Base-by-base conservation (phyloP, 1,140 invertebrate species). In the Sycophila sp. region DNA sequence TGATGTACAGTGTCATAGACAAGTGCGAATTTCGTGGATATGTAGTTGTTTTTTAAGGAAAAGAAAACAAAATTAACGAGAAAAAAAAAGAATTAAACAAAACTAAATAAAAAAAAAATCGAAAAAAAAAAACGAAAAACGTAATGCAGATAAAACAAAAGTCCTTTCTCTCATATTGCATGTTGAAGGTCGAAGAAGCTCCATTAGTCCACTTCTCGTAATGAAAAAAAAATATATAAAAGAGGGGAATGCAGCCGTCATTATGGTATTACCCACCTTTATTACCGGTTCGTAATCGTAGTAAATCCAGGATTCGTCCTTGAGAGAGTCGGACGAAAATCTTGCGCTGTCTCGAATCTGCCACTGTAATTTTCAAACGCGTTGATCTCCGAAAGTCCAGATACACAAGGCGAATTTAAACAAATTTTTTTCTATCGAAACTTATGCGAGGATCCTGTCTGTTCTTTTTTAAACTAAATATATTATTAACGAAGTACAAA, bases 21-120 rank as follows among this genome's bases (percentile, higher is more conserved):
- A 68, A 68, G 66, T 68, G 55, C 56, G 70, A 70, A 71, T 70
- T 45, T 67, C 65, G 42, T 49, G 40, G 51, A 59, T 53, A 42
- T 42, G 62, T 47, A 66, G 56, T 62, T 36, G 51, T 65, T 53
- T 74, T 71, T 71, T 63, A 55, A 74, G 11, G 22, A 60, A 69
- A 72, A 34, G 56, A 68, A 72, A 45, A 40, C 55, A 24, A 70
- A 49, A 36, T 47, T n/a, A n/a, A n/a, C n/a, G n/a, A n/a, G n/a
- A n/a, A n/a, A n/a, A n/a, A 32, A 72, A 47, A 63, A 51, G 67
- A 59, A 60, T 2, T 55, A 62, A n/a, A 66, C 58, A 66, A 64
- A 69, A 51, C 36, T 60, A 34, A 59, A 68, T 42, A 4, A 51
- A 40, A 65, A 68, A 68, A 13, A 17, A 65, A 34, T n/a, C 26